Evolutionary conservation across 1,140 invertebrate species (phyloP), one percentile per base, ranked within the genome.

Genomic region (Bradysia coprophila): DNA sequence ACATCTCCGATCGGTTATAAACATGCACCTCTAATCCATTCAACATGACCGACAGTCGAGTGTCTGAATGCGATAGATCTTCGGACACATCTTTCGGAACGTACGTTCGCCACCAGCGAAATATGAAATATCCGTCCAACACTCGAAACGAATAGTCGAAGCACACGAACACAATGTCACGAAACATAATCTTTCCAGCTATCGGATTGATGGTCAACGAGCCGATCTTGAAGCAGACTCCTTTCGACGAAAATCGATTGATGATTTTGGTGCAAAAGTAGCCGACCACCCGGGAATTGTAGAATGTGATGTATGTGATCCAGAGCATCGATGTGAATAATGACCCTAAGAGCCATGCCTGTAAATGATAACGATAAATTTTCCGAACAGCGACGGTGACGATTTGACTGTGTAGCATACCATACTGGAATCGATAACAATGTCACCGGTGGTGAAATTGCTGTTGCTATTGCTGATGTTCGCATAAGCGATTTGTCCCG

Each of bases 171-270:
- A 89, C 79, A 54, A 98, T 75, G 69, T 97, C 90, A 48, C 92
- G 72, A 66, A 98, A 96, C 94, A 98, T 98, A 32, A 98, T 84
- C 68, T 98, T 98, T 2, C 95, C 95, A 47, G 91, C 90, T 46
- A 98, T 67, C 21, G 90, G 85, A 64, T 92, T 92, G 28, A 95
- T 65, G 2, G 90, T 91, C 51, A 98, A 79, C 13, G 94, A 96
- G 45, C 89, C 90, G 62, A 94, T 82, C 72, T 85, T 83, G 51
- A 94, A 76, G 63, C 88, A 85, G 47, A 86, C 86, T 56, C 81
- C 73, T 59, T 75, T 75, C 48, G 84, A 78, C 54, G 87, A 76
- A 61, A 94, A 84, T 54, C 75, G 76, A 65, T 95, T 96, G 19
- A 91, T 69, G 38, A 94, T 68, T 62, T 81, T 80, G 20, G 91